Percentiles rank a stretch among this genome's conserved stretches.
phyloP scores from a whole-genome alignment of 1,140 invertebrate species.

The Micrasema longulum region DNA sequence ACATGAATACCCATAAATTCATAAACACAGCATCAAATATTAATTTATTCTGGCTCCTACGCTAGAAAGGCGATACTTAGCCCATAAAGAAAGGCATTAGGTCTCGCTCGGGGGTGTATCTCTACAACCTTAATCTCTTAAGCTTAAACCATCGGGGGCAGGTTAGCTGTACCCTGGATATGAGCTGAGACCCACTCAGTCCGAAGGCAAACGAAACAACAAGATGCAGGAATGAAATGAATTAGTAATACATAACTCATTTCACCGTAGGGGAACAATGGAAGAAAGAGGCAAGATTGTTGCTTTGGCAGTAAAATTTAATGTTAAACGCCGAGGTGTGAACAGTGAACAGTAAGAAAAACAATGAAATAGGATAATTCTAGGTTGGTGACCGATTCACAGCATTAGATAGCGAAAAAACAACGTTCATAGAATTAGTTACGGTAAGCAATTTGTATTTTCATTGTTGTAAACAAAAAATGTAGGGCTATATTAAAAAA shows the following conservation, averaged over 20 bases:
- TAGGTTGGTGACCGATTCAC: constrained; percentile 16
- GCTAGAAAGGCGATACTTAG: not conserved
- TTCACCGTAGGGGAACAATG: constrained; percentile 19
- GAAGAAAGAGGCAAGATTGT: not conserved
- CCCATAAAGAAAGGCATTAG: constrained; percentile 19
- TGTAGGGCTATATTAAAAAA: too few relatives aligned
- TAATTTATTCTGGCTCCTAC: constrained; percentile 31
- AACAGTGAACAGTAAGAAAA: constrained; percentile 7
- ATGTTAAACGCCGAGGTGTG: not conserved
- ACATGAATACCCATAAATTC: constrained; percentile 16
- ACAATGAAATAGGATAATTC: constrained; percentile 6
- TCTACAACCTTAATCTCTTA: not conserved
- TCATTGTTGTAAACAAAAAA: too few relatives aligned
- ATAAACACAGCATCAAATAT: constrained; percentile 18
- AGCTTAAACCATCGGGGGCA: not conserved
- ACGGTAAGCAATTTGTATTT: too few relatives aligned
- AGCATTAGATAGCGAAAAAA: not conserved
- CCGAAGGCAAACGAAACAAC: not conserved
- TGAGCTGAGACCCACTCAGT: constrained; percentile 1
- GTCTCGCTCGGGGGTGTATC: constrained; percentile 8
- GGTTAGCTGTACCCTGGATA: constrained; percentile 12
- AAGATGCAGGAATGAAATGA: not conserved
- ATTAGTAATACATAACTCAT: not conserved
- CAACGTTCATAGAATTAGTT: not conserved
- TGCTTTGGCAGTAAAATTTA: not conserved